These are phyloP conservation scores for Orthonyx spaldingii DNA, from an alignment of 2,113 vertebrate genomes.

Conservation along the genomic window DNA sequence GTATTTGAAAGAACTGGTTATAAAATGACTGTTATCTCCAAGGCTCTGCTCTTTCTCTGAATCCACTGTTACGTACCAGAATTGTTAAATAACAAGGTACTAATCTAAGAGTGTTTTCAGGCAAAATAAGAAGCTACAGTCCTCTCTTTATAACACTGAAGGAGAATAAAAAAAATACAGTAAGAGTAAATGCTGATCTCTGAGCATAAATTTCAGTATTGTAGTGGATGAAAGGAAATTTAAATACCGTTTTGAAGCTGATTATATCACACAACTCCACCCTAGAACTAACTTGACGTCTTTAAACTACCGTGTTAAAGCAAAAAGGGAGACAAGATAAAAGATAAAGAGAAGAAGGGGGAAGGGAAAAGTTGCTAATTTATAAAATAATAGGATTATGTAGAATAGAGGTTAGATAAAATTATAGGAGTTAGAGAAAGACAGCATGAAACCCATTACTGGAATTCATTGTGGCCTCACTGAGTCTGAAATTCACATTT, in stretches of 20 bases:
- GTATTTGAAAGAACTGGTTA: background rate
- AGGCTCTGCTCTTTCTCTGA: conserved; percentile 13
- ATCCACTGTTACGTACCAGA: conserved; percentile 13
- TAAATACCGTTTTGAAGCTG: conserved; percentile 20
- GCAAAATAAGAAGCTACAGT: background rate
- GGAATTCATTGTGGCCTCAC: background rate
- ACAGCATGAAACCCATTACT: background rate
- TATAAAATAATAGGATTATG: background rate
- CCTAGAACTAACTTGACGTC: conserved; percentile 4
- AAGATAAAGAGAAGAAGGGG: background rate
- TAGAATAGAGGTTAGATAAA: background rate
- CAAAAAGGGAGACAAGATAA: background rate
- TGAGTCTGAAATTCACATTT: background rate
- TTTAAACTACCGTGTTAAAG: background rate
- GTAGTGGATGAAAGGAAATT: background rate
- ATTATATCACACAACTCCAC: conserved; percentile 33
- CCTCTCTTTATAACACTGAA: background rate
- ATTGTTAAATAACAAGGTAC: conserved; percentile 5
- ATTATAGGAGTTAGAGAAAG: background rate
- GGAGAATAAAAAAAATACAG: background rate
- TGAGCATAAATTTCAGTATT: background rate
- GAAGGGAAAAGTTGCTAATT: background rate
- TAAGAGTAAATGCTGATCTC: background rate
- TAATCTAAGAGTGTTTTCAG: conserved; percentile 18
- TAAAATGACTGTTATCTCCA: conserved; percentile 26